These are phyloP conservation scores for Odocoileus hemionus DNA, from an alignment of 2,113 vertebrate species.

Conservation along the genomic window DNA sequence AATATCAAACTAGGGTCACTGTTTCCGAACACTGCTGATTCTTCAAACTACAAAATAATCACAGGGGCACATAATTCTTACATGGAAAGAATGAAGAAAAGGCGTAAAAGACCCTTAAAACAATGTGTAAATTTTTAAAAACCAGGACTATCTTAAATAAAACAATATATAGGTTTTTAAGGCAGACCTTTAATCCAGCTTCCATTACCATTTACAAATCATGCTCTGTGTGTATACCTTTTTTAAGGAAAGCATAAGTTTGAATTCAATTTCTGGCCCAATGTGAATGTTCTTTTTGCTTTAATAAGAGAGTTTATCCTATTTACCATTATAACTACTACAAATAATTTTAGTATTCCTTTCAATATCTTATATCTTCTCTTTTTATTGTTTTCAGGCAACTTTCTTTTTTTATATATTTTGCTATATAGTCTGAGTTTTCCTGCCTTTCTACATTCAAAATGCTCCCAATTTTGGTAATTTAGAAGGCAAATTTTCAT, in stretches of 20 bases:
- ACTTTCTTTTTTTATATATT: neutral
- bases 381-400: neutral
- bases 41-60: constrained; percentile 81
- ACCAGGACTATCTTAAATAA: neutral
- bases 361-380: neutral
- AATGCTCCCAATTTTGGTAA: neutral
- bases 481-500: neutral
- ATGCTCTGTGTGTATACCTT: neutral
- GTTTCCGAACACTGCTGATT: constrained; percentile 87
- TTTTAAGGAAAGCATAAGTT: neutral
- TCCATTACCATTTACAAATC: neutral
- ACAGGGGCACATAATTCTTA: neutral
- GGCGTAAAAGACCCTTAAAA: neutral
- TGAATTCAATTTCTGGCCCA: neutral
- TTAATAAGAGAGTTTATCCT: neutral
- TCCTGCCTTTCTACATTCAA: neutral
- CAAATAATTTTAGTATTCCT: neutral
- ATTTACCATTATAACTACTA: neutral
- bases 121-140: neutral
- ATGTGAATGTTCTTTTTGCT: neutral
- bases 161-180: neutral
- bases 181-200: neutral
- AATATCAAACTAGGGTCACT: constrained; percentile 93
- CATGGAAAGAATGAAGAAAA: neutral
- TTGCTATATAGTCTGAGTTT: neutral